Percentiles rank a stretch among this genome's conserved stretches.
phyloP scores from a whole-genome alignment of 2,113 vertebrate genomes.

The Alligator sinensis region DNA sequence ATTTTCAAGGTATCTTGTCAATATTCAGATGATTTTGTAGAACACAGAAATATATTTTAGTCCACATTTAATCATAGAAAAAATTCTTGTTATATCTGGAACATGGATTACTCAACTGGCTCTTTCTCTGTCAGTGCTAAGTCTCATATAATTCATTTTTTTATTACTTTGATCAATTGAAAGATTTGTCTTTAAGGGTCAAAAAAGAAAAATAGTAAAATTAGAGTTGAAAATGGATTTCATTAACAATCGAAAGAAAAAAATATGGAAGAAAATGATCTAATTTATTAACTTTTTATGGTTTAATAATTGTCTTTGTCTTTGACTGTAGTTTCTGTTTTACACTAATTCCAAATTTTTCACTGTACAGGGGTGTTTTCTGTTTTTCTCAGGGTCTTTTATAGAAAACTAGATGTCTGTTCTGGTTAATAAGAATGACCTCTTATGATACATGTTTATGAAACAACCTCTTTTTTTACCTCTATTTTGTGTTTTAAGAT shows the following conservation, averaged over 20 bases:
- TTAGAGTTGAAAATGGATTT: constrained; percentile 72
- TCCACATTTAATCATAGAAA: not conserved
- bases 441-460: accelerated
- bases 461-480: not conserved
- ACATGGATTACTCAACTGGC: constrained; percentile 15
- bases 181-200: constrained; percentile 75
- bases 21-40: not conserved
- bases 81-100: constrained; percentile 49
- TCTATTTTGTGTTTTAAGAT: not conserved
- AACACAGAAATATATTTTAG: not conserved
- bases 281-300: constrained; percentile 62
- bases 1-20: not conserved
- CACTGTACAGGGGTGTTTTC: not conserved
- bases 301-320: constrained; percentile 47
- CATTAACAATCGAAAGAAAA: constrained; percentile 62
- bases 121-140: constrained; percentile 63
- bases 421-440: not conserved
- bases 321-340: constrained; percentile 33
- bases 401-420: not conserved
- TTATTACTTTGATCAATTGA: constrained; percentile 74
- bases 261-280: constrained; percentile 66
- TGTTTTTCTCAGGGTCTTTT: not conserved
- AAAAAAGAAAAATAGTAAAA: constrained; percentile 76
- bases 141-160: constrained; percentile 69
- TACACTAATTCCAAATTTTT: not conserved